Evolutionary conservation across 2,888 invertebrate species (phyloP), one percentile per base, ranked within the genome.

Genomic region (Synergus japonicus): DNA sequence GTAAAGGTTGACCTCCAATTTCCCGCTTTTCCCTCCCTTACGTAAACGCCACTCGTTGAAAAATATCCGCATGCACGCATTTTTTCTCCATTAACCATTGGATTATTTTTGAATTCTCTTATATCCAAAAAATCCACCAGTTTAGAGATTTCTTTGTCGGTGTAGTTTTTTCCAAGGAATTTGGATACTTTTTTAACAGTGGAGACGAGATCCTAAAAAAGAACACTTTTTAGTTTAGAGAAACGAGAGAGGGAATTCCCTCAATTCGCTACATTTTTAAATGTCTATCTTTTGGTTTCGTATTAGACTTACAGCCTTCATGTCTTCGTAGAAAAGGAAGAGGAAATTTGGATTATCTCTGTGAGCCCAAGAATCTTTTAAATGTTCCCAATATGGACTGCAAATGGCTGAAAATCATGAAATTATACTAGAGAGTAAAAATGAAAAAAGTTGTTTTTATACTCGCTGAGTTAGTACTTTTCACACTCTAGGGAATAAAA

Each of bases 91-190:
- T 95, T 94, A 76, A 93, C 94, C 8, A 96, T 95, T 73, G 95
- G 94, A 92, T 98, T 98, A 15, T 95, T 94, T 84, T 96, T 95
- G 93, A 98, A 98, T 90, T 95, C 96, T 12, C 95, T 94, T 83
- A 98, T 97, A 87, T 95, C 94, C 81, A 98, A 94, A 89, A 98
- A 97, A 10, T 95, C 92, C 12, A 94, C 94, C 3, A 98, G 92
- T 29, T 92, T 92, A 0, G 92, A 89, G 0, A 97, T 89, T 89
- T 97, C 94, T 29, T 94, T 93, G 0, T 93, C 92, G 0, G 93
- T 93, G 80, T 95, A 93, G 0, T 91, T 87, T 89, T 95, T 95
- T 65, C 92, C 93, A 54, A 96, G 92, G 89, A 97, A 97, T 0
- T 93, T 88, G 0, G 94, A 93, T 0, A 96, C 93, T 82, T 94